Base-by-base conservation (phyloP, 1,140 invertebrate genomes). In the Diorhabda carinulata region DNA sequence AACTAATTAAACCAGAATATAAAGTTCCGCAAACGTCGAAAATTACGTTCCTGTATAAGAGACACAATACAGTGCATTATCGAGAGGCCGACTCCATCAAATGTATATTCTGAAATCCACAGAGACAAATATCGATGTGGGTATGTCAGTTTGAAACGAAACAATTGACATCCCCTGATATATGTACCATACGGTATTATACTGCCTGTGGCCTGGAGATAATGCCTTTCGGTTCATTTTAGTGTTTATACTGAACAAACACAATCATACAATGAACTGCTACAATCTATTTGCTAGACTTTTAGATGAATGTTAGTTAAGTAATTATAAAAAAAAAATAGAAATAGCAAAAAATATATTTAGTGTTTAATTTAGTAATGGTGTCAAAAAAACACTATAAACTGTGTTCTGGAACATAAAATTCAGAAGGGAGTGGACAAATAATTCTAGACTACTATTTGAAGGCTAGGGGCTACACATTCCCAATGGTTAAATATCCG, bases 151-250 rank as follows among this genome's bases (percentile, higher is more conserved):
- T 65, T 52, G 64, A 57, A 65, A 65, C 64, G 64, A 57, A 41
- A 57, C 64, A 65, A 65, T 65, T 65, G 64, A 65, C 64, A 65
- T 65, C 64, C 64, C 64, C 41, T 65, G 64, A 65, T 65, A 65
- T 65, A 65, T 57, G 64, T 65, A n/a, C 64, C 47, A 42, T 42
- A 47, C 64, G 64, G 10, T 57, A 57, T 57, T 65, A 52, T 45
- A 43, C 64, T 40, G 64, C 64, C 64, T 65, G 64, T 25, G 64
- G 64, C 45, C 56, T 56, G 25, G 40, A 57, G 64, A 65, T 65
- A 65, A 65, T 65, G 64, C 64, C 56, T 65, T 65, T 57, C 41
- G 8, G 64, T 65, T 65, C 64, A 58, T 65, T 65, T 65, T 10
- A 43, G 47, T 65, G 64, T 65, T 65, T 65, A 65, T 57, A 65